phyloP scores from a whole-genome alignment of 2,113 vertebrate genomes.

The Mormoops blainvillei region DNA sequence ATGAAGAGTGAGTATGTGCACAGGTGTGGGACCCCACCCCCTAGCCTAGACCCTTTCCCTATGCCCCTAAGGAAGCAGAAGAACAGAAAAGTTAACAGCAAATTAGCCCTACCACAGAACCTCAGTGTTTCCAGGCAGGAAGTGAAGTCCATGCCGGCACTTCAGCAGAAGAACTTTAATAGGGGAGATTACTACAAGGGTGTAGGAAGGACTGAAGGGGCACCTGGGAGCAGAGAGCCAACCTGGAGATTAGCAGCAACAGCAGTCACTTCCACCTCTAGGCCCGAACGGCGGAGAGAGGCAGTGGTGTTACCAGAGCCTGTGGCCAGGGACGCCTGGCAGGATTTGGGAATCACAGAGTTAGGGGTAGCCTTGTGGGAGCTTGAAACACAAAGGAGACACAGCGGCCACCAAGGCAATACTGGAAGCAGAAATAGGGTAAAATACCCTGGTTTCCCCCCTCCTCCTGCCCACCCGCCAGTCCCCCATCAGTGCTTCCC shows the following conservation, averaged over 20 bases:
- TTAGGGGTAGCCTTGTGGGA: not conserved
- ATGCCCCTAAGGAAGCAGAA: not conserved
- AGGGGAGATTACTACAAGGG: not conserved
- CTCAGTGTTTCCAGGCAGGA: not conserved
- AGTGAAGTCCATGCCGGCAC: not conserved
- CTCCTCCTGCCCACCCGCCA: not conserved
- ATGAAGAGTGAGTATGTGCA: constrained; percentile 90
- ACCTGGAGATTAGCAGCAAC: not conserved
- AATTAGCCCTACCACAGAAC: not conserved
- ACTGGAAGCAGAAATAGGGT: not conserved
- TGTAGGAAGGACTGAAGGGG: not conserved
- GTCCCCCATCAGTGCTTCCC: not conserved
- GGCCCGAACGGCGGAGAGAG: not conserved
- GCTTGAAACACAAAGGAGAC: not conserved
- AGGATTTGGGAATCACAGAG: not conserved
- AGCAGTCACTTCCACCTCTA: not conserved
- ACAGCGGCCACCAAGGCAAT: not conserved
- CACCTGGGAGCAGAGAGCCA: not conserved
- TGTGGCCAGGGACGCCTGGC: not conserved
- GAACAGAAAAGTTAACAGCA: not conserved
- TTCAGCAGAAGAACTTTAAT: not conserved
- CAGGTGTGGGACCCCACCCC: fast-evolving
- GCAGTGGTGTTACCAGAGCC: not conserved
- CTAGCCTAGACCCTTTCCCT: not conserved
- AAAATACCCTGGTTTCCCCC: not conserved